phyloP scores from a whole-genome alignment of 2,888 invertebrate genomes.

The Strigamia maritima region DNA sequence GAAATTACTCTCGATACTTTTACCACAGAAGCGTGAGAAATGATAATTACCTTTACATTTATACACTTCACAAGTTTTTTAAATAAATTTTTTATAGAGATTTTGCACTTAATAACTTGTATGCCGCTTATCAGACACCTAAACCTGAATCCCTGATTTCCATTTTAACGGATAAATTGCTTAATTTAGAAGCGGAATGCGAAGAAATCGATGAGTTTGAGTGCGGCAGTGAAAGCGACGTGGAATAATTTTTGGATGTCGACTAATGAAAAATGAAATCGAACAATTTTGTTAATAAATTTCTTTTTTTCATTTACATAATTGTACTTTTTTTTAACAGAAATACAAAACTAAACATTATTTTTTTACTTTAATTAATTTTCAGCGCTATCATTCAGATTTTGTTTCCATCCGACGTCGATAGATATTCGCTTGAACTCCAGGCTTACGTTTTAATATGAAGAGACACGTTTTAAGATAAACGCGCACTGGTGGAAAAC shows the following conservation, averaged over 20 bases:
- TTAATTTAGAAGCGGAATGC: not conserved
- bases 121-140: not conserved
- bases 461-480: slow-evolving; percentile 73
- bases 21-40: not conserved
- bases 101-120: not conserved
- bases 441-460: slow-evolving; percentile 61
- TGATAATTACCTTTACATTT: not conserved
- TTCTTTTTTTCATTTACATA: not conserved
- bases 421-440: slow-evolving; percentile 24
- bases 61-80: too few relatives aligned
- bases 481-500: slow-evolving; percentile 62
- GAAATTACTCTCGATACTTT: not conserved
- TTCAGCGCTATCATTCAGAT: not conserved
- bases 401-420: not conserved
- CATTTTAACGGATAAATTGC: not conserved
- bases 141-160: not conserved
- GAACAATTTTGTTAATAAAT: not conserved
- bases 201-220: not conserved
- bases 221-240: not conserved
- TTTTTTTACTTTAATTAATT: not conserved
- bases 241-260: not conserved
- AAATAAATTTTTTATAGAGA: too few relatives aligned
- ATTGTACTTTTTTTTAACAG: not conserved
- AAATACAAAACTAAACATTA: not conserved
- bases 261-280: not conserved